Evolutionary conservation across 1,140 invertebrate genomes (phyloP).

Genomic region (Lordiphosa stackelbergi): DNA sequence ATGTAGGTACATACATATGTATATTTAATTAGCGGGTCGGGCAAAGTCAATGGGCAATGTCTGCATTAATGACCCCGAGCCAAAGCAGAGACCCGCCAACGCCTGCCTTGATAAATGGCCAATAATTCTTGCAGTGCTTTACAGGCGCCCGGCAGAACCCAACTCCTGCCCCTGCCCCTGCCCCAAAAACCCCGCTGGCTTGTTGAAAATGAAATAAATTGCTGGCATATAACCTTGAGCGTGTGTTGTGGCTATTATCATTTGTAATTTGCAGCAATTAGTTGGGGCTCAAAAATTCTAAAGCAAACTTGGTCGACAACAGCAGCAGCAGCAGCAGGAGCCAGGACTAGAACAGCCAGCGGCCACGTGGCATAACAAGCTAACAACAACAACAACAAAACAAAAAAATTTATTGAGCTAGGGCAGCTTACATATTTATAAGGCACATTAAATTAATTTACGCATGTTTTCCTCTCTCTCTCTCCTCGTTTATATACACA

Average conservation of each 20-base stretch:
- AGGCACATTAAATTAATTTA: slow-evolving; percentile 75
- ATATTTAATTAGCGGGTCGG: slow-evolving; percentile 63
- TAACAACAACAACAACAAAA: slow-evolving; percentile 40
- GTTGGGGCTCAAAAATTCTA: slow-evolving; percentile 74
- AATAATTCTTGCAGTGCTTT: slow-evolving; percentile 71
- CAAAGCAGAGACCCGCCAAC: slow-evolving; percentile 22
- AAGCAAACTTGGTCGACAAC: slow-evolving; percentile 67
- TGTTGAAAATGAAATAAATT: slow-evolving; percentile 69
- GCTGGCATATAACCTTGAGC: slow-evolving; percentile 71
- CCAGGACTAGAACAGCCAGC: slow-evolving; percentile 17
- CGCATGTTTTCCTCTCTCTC: slow-evolving; percentile 58
- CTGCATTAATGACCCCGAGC: slow-evolving; percentile 22
- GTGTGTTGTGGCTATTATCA: slow-evolving; percentile 76
- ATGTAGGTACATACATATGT: slow-evolving; percentile 39
- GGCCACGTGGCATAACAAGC: slow-evolving; percentile 52
- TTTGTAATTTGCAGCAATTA: slow-evolving; percentile 75
- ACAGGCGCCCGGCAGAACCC: slow-evolving; percentile 20
- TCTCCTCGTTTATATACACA: slow-evolving; percentile 23
- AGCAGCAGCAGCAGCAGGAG: slow-evolving; percentile 35
- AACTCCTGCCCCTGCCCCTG: neutral
- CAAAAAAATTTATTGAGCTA: slow-evolving; percentile 66
- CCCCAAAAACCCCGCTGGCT: slow-evolving; percentile 5
- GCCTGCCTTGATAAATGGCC: slow-evolving; percentile 70
- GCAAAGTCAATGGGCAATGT: slow-evolving; percentile 52
- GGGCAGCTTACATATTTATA: slow-evolving; percentile 70